These are phyloP conservation scores for Terrapene triunguis DNA, from an alignment of 2,113 vertebrate genomes.

Conservation along the genomic window DNA sequence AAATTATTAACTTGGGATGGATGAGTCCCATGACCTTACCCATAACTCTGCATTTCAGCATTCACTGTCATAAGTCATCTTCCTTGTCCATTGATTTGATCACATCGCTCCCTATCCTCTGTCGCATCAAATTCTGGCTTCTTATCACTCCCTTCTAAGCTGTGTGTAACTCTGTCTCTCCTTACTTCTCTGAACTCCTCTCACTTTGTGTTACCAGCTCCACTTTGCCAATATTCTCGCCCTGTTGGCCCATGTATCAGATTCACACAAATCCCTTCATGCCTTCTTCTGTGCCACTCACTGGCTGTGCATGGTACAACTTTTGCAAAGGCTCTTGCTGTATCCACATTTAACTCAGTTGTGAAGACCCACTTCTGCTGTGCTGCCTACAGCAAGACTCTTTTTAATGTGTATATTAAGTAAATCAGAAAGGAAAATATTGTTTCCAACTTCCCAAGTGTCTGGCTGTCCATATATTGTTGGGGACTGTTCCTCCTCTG, in stretches of 20 bases:
- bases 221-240: neutral
- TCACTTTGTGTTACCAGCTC: neutral
- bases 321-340: neutral
- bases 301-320: neutral
- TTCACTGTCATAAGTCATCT: neutral
- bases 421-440: neutral
- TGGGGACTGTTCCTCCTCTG: accelerated
- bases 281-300: neutral
- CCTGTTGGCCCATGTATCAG: accelerated
- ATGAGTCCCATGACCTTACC: neutral
- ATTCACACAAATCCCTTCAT: neutral
- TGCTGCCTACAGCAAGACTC: neutral
- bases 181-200: neutral
- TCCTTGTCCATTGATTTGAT: neutral
- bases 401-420: neutral
- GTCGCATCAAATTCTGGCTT: neutral
- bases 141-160: neutral
- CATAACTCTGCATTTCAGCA: neutral
- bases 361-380: neutral
- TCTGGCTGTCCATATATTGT: neutral
- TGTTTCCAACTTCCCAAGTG: neutral
- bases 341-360: neutral
- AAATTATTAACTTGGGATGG: neutral
- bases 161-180: neutral
- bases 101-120: neutral